Conservation (phyloP, 2,113 vertebrate species). For the Regulus satrapa region DNA sequence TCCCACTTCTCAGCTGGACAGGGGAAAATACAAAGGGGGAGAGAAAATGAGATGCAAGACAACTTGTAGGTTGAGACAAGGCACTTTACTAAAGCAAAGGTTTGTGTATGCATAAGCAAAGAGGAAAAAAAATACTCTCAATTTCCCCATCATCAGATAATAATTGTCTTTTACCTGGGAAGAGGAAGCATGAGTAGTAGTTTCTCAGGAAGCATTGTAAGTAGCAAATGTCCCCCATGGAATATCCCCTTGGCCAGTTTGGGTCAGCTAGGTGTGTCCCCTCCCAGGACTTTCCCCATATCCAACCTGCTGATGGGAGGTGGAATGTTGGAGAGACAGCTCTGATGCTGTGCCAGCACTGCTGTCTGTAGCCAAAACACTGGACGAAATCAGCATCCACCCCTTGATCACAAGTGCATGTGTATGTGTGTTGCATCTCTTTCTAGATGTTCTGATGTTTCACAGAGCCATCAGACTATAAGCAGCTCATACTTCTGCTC, state of each 20-base stretch:
- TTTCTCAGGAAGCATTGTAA: not conserved
- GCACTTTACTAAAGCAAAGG: not conserved
- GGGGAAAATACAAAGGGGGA: not conserved
- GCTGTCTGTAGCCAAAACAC: not conserved
- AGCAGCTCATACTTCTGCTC: not conserved
- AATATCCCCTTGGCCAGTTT: not conserved
- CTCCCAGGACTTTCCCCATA: not conserved
- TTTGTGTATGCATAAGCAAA: not conserved
- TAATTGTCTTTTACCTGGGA: not conserved
- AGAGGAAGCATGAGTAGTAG: not conserved
- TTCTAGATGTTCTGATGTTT: not conserved
- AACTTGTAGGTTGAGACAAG: fast-evolving
- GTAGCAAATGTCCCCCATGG: fast-evolving
- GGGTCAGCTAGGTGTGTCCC: not conserved
- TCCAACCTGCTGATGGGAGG: too few species aligned
- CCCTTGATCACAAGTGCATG: not conserved
- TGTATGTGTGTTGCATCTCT: not conserved
- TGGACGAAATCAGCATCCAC: not conserved
- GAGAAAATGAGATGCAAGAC: not conserved
- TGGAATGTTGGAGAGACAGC: not conserved
- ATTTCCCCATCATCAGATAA: not conserved
- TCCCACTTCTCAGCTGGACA: not conserved
- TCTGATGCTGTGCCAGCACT: not conserved
- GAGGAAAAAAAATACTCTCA: not conserved
- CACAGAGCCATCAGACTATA: not conserved